Conservation (phyloP, 2,888 invertebrate species). For the Oxystoma pomonae region DNA sequence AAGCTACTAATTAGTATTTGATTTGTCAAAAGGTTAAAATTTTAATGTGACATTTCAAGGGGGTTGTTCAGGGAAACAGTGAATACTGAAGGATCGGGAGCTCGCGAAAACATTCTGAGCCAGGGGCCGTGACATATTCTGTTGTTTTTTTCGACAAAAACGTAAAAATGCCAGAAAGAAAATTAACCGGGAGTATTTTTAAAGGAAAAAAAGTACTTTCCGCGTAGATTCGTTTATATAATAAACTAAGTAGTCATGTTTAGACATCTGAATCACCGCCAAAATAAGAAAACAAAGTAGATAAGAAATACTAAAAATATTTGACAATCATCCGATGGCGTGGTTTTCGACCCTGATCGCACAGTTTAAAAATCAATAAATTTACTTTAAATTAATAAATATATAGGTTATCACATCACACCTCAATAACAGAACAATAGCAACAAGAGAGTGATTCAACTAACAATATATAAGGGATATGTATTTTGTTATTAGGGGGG, state of each 20-base stretch:
- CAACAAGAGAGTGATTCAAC: constrained; percentile 47
- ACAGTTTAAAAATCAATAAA: constrained; percentile 34
- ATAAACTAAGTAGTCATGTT: no score
- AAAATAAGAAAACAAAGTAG: no score
- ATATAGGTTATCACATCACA: constrained; percentile 49
- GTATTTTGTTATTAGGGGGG: constrained; percentile 48
- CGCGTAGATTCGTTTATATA: no score
- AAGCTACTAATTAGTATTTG: no score
- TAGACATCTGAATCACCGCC: no score
- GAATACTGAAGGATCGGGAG: constrained; percentile 41
- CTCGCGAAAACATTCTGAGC: constrained; percentile 37
- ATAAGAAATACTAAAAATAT: no score
- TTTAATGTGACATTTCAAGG: not conserved
- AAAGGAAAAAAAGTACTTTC: no score
- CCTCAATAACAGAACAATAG: constrained; percentile 50
- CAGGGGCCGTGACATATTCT: constrained; percentile 38
- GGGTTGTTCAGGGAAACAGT: constrained; percentile 13
- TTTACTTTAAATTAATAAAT: constrained; percentile 46
- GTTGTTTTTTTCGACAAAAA: constrained; percentile 9
- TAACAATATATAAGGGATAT: constrained; percentile 52
- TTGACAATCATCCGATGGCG: constrained; percentile 20
- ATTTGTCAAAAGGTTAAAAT: not conserved
- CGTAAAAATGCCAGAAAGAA: not conserved
- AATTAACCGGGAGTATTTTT: no score
- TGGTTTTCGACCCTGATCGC: constrained; percentile 28